These are phyloP conservation scores for Characodon lateralis DNA, from an alignment of 2,797 vertebrate genomes.

Conservation along the genomic window DNA sequence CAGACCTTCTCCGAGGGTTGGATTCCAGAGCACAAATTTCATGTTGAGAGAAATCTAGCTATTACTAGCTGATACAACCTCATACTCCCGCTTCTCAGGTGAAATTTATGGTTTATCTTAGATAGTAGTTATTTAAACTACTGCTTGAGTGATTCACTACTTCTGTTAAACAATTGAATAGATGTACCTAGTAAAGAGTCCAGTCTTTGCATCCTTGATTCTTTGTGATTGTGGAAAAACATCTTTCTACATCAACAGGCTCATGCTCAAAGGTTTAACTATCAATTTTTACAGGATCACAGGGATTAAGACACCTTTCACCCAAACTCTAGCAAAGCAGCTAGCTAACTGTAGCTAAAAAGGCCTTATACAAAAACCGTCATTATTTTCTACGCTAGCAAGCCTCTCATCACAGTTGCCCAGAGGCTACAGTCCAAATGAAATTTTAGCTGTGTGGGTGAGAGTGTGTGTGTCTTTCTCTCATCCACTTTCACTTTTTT, in stretches of 20 bases:
- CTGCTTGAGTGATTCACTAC: neutral
- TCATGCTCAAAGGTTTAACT: slow-evolving; percentile 35
- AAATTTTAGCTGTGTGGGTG: slow-evolving; percentile 82
- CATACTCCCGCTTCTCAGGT: neutral
- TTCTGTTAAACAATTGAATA: neutral
- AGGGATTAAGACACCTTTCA: slow-evolving; percentile 39
- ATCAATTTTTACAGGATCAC: slow-evolving; percentile 28
- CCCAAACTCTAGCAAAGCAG: slow-evolving; percentile 84
- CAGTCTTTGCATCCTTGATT: neutral
- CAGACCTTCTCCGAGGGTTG: too few species aligned
- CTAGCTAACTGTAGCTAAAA: slow-evolving; percentile 84
- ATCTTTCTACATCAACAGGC: neutral
- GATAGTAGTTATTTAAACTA: neutral
- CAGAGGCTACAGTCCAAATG: slow-evolving; percentile 88
- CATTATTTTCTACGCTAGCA: slow-evolving; percentile 85
- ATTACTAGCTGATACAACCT: too few species aligned
- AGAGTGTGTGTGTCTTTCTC: slow-evolving; percentile 57
- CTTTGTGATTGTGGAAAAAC: neutral
- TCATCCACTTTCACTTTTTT: slow-evolving; percentile 74
- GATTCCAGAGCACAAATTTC: too few species aligned
- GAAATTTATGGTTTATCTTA: neutral
- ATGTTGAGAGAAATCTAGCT: too few species aligned
- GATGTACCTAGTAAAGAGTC: neutral
- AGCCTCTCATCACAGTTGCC: slow-evolving; percentile 81
- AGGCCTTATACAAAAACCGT: slow-evolving; percentile 87